Evolutionary conservation across 2,113 vertebrate genomes (phyloP).

Genomic region (Anoplopoma fimbria): DNA sequence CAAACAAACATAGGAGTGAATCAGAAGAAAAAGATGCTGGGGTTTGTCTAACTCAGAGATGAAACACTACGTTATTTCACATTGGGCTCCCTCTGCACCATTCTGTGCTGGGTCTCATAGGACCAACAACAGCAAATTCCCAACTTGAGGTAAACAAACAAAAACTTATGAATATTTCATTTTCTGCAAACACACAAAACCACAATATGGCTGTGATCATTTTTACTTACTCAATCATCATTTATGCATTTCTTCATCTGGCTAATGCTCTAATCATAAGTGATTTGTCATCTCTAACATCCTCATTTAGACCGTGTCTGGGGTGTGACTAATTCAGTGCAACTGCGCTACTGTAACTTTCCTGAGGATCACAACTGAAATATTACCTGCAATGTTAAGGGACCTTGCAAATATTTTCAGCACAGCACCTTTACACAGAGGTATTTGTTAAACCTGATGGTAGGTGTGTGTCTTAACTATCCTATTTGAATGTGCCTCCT

Average conservation of each 20-base stretch:
- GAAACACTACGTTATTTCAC: conserved; percentile 53
- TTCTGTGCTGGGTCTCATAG: conserved; percentile 59
- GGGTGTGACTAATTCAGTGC: conserved; percentile 75
- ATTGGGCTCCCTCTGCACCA: conserved; percentile 35
- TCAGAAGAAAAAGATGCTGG: conserved; percentile 39
- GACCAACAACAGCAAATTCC: conserved; percentile 49
- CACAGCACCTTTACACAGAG: conserved; percentile 63
- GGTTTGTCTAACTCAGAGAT: conserved; percentile 56
- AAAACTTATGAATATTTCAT: conserved; percentile 72
- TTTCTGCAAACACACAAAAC: conserved; percentile 61
- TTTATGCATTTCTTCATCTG: conserved; percentile 81
- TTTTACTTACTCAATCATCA: conserved; percentile 66
- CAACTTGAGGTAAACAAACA: conserved; percentile 75
- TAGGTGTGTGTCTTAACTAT: conserved; percentile 56
- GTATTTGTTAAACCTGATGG: conserved; percentile 69
- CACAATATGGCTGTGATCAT: conserved; percentile 64
- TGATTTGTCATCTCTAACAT: conserved; percentile 76
- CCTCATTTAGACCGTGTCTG: conserved; percentile 62
- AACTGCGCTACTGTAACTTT: conserved; percentile 56
- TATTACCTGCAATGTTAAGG: conserved; percentile 69
- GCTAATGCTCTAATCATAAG: conserved; percentile 76
- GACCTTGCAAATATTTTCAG: conserved; percentile 66
- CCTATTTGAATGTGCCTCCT: conserved; percentile 49
- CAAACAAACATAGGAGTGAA: conserved; percentile 59
- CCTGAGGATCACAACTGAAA: conserved; percentile 55